Base-by-base conservation (phyloP, 1,140 invertebrate species). In the Brachionus rotundiformis region DNA sequence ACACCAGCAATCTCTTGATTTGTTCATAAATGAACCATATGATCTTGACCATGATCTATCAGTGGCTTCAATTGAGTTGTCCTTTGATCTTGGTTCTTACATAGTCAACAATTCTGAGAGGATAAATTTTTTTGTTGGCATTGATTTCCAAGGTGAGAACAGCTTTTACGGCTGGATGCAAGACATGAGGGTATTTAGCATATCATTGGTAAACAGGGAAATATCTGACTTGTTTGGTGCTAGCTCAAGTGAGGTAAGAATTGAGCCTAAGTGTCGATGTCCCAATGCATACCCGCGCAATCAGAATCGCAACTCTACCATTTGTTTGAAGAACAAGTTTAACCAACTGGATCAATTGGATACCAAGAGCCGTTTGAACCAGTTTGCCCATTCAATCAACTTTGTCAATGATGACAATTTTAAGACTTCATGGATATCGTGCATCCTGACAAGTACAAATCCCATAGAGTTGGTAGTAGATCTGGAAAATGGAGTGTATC, bases 251-350 rank as follows among this genome's bases (percentile, higher is more conserved):
- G 19, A 25, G 1, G 7, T 63, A 13, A 25, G 36, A 6, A 79
- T 79, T 59, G 7, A 79, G 33, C 25, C 76, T 10, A 27, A 79
- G 13, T 79, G 76, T 61, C 44, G 76, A 8, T 79, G 76, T 59
- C 27, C 76, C 6, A 79, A 79, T 63, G 76, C 29, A 31, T 79
- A 59, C n/a, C 76, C 76, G 16, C 44, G 76, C 29, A 79, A 79
- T 25, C 11, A 25, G 13, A 63, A 79, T 27, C n/a, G 31, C 23
- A 54, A 79, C n/a, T 79, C 76, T 13, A 63, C 33, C n/a, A 27
- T 41, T 36, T 79, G 76, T 79, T 16, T 79, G 23, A 54, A 36
- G 33, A 79, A 79, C 36, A 63, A 36, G 23, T 36, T 39, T n/a
- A 23, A 11, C 10, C 2, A 10, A 11, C 49, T 54, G 47, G 47